Conservation (phyloP, 2,113 vertebrate genomes). For the Buteo buteo region DNA sequence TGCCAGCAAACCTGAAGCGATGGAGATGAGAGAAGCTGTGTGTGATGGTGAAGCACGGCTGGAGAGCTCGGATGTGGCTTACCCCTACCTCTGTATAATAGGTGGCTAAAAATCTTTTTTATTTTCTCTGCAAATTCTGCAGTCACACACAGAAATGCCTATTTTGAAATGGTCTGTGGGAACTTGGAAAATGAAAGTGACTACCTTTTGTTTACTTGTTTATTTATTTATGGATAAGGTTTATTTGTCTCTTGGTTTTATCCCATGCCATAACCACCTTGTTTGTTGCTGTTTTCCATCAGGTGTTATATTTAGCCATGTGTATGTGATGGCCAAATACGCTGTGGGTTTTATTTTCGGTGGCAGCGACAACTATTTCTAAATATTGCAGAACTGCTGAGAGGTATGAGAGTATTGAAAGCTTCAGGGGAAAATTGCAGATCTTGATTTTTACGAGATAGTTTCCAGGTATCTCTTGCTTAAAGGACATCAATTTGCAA, state of each 20-base stretch:
- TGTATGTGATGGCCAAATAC: not conserved
- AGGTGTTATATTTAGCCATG: not conserved
- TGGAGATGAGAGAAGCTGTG: rapidly evolving
- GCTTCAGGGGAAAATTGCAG: not conserved
- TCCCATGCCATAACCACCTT: not conserved
- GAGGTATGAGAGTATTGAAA: not conserved
- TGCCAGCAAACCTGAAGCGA: rapidly evolving
- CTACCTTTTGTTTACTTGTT: not conserved
- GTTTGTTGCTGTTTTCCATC: not conserved
- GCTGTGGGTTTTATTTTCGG: not conserved
- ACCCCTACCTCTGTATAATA: rapidly evolving
- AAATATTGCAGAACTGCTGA: not conserved
- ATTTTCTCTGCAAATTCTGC: not conserved
- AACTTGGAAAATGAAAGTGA: not conserved
- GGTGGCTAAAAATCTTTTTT: not conserved
- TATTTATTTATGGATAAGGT: not conserved
- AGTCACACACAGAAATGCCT: not conserved
- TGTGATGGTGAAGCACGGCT: rapidly evolving
- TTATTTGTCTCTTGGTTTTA: not conserved
- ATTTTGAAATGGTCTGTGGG: not conserved
- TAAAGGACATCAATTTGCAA: not conserved
- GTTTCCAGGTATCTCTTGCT: not conserved
- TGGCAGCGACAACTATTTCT: not conserved
- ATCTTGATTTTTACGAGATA: not conserved
- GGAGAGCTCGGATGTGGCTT: rapidly evolving